Conservation (phyloP, 2,888 invertebrate genomes). For the Cenopis cana region DNA sequence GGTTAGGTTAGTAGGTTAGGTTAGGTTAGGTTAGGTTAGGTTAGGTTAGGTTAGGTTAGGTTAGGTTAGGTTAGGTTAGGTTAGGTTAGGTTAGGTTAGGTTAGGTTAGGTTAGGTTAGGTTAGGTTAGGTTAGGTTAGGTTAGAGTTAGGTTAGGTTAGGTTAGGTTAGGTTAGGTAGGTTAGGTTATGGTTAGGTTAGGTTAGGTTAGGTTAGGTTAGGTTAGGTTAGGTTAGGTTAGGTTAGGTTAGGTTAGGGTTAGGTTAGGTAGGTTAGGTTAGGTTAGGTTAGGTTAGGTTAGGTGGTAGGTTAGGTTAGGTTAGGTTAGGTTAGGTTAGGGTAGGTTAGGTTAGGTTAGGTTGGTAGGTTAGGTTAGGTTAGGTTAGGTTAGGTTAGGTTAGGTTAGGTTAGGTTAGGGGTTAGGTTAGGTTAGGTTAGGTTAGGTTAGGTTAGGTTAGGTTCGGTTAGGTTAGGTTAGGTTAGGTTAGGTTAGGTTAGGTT, state of each 20-base stretch:
- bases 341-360: conserved; percentile 16
- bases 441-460: conserved; percentile 18
- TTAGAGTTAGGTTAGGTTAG: conserved; percentile 45
- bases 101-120: conserved; percentile 43
- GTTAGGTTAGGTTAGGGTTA: conserved; percentile 21
- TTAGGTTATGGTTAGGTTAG: conserved; percentile 11
- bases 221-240: conserved; percentile 21
- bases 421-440: conserved; percentile 21
- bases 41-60: conserved; percentile 43
- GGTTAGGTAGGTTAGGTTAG: conserved; percentile 21
- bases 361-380: conserved; percentile 19
- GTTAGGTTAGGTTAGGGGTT: conserved; percentile 21
- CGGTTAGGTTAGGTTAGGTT: conserved; percentile 2
- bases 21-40: conserved; percentile 44
- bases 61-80: conserved; percentile 41
- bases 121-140: conserved; percentile 45
- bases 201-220: conserved; percentile 21
- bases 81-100: conserved; percentile 33
- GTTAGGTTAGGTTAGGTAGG: conserved; percentile 39
- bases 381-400: conserved; percentile 21
- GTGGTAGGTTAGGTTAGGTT: too few relatives aligned
- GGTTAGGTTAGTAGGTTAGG: too few relatives aligned
- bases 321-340: conserved; percentile 20
- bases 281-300: conserved; percentile 21
- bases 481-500: conserved; percentile 4